Evolutionary conservation across 2,888 invertebrate genomes (phyloP), one percentile per base, ranked within the genome.

Genomic region (Linnaemya tessellans): DNA sequence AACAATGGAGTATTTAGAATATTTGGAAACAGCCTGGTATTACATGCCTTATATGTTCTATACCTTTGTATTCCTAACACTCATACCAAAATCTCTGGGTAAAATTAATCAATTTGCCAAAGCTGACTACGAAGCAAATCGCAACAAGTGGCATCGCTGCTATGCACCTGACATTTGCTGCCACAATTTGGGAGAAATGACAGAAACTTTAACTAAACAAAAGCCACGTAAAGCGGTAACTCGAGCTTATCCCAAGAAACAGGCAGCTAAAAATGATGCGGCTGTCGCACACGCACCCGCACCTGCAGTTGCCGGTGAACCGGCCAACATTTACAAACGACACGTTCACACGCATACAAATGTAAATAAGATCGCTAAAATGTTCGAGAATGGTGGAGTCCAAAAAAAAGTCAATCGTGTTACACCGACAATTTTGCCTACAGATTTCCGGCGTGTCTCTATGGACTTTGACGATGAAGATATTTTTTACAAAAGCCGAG

Each of bases 151-250:
- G 64, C 92, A 92, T 88, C 92, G 91, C 77, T 92, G 92, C 87
- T 92, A 92, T 82, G 92, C 90, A 0, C 88, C 91, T 0, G 91
- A 92, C n/a, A 79, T 89, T n/a, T 92, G 92, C 75, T 92, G 92
- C 80, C 92, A 91, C 25, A 88, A 82, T 10, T 79, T 88, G 41
- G 81, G 80, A 1, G 88, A 79, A 3, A 87, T 88, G 43, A 73
- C 11, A 58, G 78, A 35, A 78, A 71, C 0, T n/a, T 87, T 89
- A 22, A 86, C 88, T 0, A 91, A 91, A 79, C 89, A 89, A 49
- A 90, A 92, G 68, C 87, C 89, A 8, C 90, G 92, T 25, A 92
- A 91, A 62, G 90, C 91, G 0, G 90, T 91, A 1, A 92, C 91
- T 1, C 89, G 91, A 10, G 90, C 90, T 41, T 91, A 91, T 77